These are phyloP conservation scores for Himalopsyche phryganea DNA, from an alignment of 1,140 invertebrate species.

Conservation along the genomic window DNA sequence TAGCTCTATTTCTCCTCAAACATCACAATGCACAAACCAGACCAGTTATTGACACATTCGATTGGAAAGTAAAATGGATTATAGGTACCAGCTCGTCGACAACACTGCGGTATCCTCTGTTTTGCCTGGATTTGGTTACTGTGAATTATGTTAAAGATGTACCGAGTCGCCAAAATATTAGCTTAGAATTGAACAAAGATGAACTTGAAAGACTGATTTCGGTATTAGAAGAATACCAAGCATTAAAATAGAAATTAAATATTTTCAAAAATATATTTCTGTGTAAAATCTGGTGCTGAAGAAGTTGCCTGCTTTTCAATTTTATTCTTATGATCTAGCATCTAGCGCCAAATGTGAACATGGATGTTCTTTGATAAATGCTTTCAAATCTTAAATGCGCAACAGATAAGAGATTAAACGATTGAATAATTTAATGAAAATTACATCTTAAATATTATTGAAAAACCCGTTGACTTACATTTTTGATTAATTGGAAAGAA, in stretches of 20 bases:
- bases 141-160: slow-evolving; percentile 27
- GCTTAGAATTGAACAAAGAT: slow-evolving; percentile 41
- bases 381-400: too few species aligned
- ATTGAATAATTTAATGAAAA: too few species aligned
- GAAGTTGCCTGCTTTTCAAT: too few species aligned
- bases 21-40: slow-evolving; percentile 39
- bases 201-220: slow-evolving; percentile 39
- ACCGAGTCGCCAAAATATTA: slow-evolving; percentile 29
- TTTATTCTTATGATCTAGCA: too few species aligned
- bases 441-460: too few species aligned
- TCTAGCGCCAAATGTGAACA: too few species aligned
- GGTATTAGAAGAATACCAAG: slow-evolving; percentile 34
- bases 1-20: slow-evolving; percentile 38
- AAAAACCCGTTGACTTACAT: too few species aligned
- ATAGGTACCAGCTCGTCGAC: slow-evolving; percentile 43
- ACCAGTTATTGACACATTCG: slow-evolving; percentile 39
- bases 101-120: slow-evolving; percentile 40
- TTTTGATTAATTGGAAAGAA: too few species aligned
- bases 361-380: too few species aligned
- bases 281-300: too few species aligned
- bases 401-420: too few species aligned
- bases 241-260: neutral
- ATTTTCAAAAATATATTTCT: too few species aligned
- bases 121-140: slow-evolving; percentile 38
- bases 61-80: slow-evolving; percentile 43